phyloP scores from a whole-genome alignment of 2,113 vertebrate genomes.

The Sinocyclocheilus maitianheensis region DNA sequence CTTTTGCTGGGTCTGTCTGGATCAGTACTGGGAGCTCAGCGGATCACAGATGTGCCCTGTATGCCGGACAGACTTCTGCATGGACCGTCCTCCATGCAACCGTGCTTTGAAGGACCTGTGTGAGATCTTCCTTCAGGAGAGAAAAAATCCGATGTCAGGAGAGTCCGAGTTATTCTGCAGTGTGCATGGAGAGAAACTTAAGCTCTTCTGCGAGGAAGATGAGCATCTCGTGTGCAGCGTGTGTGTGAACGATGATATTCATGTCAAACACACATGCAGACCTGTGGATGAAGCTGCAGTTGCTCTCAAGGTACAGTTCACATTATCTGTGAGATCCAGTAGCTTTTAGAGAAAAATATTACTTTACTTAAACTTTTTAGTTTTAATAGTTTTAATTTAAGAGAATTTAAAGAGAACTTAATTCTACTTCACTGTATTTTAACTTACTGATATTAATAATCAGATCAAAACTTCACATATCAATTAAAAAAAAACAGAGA shows the following conservation, averaged over 20 bases:
- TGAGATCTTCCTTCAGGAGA: constrained; percentile 26
- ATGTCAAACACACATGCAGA: constrained; percentile 21
- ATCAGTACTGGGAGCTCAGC: not conserved
- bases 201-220: constrained; percentile 45
- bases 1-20: constrained; percentile 34
- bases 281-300: constrained; percentile 44
- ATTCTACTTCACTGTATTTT: no score
- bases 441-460: no score
- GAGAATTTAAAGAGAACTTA: no score
- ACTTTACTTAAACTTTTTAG: not conserved
- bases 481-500: no score
- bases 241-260: constrained; percentile 21
- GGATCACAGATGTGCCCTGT: not conserved
- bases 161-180: not conserved
- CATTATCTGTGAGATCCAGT: not conserved
- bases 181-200: constrained; percentile 38
- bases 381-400: no score
- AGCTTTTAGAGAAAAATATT: not conserved
- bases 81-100: constrained; percentile 35
- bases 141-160: not conserved
- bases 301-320: constrained; percentile 44
- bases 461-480: no score
- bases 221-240: constrained; percentile 24
- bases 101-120: constrained; percentile 44
- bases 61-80: not conserved